A percentile compares a stretch with the other conserved stretches of the same genome.
Evolutionary conservation across 2,888 invertebrate species (phyloP).

Genomic region (Osmoderma eremita): DNA sequence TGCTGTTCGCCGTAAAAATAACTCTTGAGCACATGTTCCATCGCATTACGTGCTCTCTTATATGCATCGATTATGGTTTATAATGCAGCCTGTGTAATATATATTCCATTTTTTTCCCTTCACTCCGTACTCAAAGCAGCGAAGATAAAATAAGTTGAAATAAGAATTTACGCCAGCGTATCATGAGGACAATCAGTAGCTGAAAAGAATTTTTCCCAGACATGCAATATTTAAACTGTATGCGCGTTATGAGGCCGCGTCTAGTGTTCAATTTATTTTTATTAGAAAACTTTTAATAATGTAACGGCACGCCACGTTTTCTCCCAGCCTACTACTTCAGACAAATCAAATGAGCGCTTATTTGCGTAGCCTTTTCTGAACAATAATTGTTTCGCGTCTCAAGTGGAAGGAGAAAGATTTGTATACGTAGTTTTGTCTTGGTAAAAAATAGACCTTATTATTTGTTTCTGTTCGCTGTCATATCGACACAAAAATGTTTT

Average conservation of each 20-base stretch:
- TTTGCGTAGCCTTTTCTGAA: slow-evolving; percentile 11
- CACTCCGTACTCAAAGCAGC: not conserved
- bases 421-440: slow-evolving; percentile 7
- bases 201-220: slow-evolving; percentile 6
- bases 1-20: slow-evolving; percentile 28
- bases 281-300: slow-evolving; percentile 31
- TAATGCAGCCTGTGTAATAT: not conserved
- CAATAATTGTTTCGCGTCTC: slow-evolving; percentile 14
- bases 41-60: slow-evolving; percentile 10
- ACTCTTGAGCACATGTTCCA: slow-evolving; percentile 26
- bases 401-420: slow-evolving; percentile 5
- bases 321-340: slow-evolving; percentile 5
- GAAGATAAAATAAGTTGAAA: not conserved
- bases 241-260: not conserved
- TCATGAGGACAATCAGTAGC: slow-evolving; percentile 10
- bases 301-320: slow-evolving; percentile 5
- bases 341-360: slow-evolving; percentile 14
- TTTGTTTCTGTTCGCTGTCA: slow-evolving; percentile 19
- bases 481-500: slow-evolving; percentile 8
- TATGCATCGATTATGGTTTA: slow-evolving; percentile 19
- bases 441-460: slow-evolving; percentile 7
- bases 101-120: not conserved
- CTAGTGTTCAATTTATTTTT: slow-evolving; percentile 26
- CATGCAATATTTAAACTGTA: slow-evolving; percentile 28
- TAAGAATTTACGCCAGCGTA: slow-evolving; percentile 9